Base-by-base conservation (phyloP, 2,797 vertebrate genomes). In the Scleropages formosus region DNA sequence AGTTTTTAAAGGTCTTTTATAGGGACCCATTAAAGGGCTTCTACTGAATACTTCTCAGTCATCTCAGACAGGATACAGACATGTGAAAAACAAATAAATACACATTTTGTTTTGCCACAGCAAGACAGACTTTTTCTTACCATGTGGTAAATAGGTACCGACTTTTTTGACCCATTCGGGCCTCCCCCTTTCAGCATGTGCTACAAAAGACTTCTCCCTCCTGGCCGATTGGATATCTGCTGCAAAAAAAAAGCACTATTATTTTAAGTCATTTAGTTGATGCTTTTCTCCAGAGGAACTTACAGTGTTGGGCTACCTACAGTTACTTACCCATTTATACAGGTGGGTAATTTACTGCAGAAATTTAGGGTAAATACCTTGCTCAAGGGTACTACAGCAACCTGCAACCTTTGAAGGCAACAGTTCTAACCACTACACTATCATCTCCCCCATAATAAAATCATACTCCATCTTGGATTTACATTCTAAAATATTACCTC, bases 41-140 rank as follows among this genome's bases (percentile, higher is more conserved):
- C 51, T 49, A n/a, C 24, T 68, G 46, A 44, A 47, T 68, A 13
- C 44, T 44, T 16, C 16, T 27, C n/a, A n/a, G 27, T 71, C 20
- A n/a, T n/a, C n/a, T n/a, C 24, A 75, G 75, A 53, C 53, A 26
- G 74, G 53, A 39, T 15, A 58, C 56, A 12, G 22, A 64, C 46
- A 53, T 46, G n/a, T 63, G n/a, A 59, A 26, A 73, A 27, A 72
- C 13, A 62, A 65, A 65, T 15, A 15, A 73, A n/a, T 13, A 8
- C n/a, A 27, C 13, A 20, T 13, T 12, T 49, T 31, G 63, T 47
- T 24, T 73, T 51, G 13, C n/a, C 31, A 64, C 16, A 9, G 8
- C 12, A 59, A 15, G 51, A 47, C 31, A 24, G 10, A 26, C 51
- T 51, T 46, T 7, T 18, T 61, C 44, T 62, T 60, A 66, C 31